phyloP scores from a whole-genome alignment of 2,797 vertebrate species.

The Scarus forsteni region DNA sequence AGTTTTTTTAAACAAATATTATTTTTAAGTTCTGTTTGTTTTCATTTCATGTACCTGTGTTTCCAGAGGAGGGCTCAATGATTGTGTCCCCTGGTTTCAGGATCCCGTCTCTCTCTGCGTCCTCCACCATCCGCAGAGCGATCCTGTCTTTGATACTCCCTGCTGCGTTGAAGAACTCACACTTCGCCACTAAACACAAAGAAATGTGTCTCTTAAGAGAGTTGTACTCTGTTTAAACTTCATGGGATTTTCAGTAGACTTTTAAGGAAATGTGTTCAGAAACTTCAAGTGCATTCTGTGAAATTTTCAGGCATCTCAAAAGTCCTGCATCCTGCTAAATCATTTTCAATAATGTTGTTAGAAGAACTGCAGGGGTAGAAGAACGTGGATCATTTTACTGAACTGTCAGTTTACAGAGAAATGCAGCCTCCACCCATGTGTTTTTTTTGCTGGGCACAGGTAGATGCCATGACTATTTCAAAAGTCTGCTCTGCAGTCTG shows the following conservation, averaged over 20 bases:
- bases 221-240: background rate
- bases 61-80: constrained; percentile 93
- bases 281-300: too few species aligned
- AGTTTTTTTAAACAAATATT: background rate
- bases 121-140: constrained; percentile 91
- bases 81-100: constrained; percentile 91
- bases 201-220: background rate
- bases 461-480: too few species aligned
- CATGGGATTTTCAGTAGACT: background rate
- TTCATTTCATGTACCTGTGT: constrained; percentile 84
- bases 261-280: too few species aligned
- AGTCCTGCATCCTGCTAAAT: too few species aligned
- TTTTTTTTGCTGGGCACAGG: too few species aligned
- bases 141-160: constrained; percentile 93
- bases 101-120: constrained; percentile 86
- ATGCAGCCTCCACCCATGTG: too few species aligned
- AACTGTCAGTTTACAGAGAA: too few species aligned
- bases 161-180: constrained; percentile 91
- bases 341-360: too few species aligned
- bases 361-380: too few species aligned
- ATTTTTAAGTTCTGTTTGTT: background rate
- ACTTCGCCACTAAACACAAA: constrained; percentile 88
- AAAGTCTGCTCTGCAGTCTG: too few species aligned
- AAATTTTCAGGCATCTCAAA: too few species aligned
- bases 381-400: too few species aligned